Base-by-base conservation (phyloP, 2,888 invertebrate genomes). In the Exephanes ischioxanthus region DNA sequence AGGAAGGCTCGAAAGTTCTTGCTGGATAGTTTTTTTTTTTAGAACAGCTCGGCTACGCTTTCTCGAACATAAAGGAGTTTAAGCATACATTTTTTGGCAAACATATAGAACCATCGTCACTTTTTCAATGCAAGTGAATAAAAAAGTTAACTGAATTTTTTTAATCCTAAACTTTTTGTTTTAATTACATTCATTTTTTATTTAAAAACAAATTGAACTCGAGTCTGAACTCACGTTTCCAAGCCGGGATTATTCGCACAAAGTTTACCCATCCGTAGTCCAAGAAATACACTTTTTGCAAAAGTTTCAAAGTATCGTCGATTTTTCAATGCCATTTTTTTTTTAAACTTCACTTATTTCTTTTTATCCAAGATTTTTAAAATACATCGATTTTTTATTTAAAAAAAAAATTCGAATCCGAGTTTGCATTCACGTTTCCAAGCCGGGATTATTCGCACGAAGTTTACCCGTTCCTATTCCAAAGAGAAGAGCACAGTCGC, bases 401-500 rank as follows among this genome's bases (percentile, higher is more conserved):
- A 16, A 16, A 51, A 48, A 30, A 30, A 33, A 33, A 53, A 55
- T 22, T 19, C 9, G 6, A 22, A 55, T 2, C 9, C 53, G 9
- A 48, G 45, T 48, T 48, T 55, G 6, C 5, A 55, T 19, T 22
- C 53, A 9, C 53, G 45, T 16, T 48, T 48, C 16, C 5, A 16
- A 58, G 26, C 58, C 11, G 58, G 3, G 33, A 33, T 63, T 30
- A 33, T 63, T 63, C 63, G 63, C 53, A 3, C 53, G 33, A 1
- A 45, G 53, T 75, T 58, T 45, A 19, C 33, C 33, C 48, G 11
- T 55, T 19, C 33, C 26, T 53, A 19, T 41, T n/a, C 30, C 19
- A 51, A 66, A 48, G 66, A 67, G 63, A 63, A 33, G 63, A 33
- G 63, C 63, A 30, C 63, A 63, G 63, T 63, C 63, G 63, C 63